Evolutionary conservation across 2,797 vertebrate genomes (phyloP), one percentile per base, ranked within the genome.

Genomic region (Phoebastria nigripes): DNA sequence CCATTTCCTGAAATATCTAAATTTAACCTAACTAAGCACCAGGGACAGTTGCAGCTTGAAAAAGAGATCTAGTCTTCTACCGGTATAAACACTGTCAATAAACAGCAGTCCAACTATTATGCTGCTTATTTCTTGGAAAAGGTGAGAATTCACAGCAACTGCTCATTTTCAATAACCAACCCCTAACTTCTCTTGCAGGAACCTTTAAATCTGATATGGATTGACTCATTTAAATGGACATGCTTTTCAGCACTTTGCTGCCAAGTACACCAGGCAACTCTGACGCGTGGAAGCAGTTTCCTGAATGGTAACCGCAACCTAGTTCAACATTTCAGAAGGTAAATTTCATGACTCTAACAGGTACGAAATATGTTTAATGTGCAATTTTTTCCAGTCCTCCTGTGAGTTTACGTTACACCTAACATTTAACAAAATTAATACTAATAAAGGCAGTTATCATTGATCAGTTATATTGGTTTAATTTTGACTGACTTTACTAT

Each of bases 201-300:
- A 33, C 20, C n/a, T 35, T 71, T 26, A 7, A 8, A 8, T 11
- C 28, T 12, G 20, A 5, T 11, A 10, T 0, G 5, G 15, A 46
- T 6, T 0, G 1, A 11, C 31, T 42, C 6, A 16, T 12, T 31
- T 12, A 21, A 47, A 22, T 0, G 1, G 51, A 37, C 22, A 9
- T 1, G 12, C n/a, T 47, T 35, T 28, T 13, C 22, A 29, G 11
- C 17, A 17, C 39, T 17, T 19, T 7, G 6, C 39, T 28, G 33
- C 46, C 14, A n/a, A 11, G 2, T 24, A 15, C 47, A 26, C 5
- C 8, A 33, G 21, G 42, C 37, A 62, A 13, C 31, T n/a, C 20
- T 2, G 4, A 17, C 12, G 19, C 0, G 0, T 0, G 5, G 12
- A 39, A 42, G 2, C 3, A 24, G 6, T 2, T 3, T 42, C n/a